Base-by-base conservation (phyloP, 2,113 vertebrate genomes). In the Elachura formosa region DNA sequence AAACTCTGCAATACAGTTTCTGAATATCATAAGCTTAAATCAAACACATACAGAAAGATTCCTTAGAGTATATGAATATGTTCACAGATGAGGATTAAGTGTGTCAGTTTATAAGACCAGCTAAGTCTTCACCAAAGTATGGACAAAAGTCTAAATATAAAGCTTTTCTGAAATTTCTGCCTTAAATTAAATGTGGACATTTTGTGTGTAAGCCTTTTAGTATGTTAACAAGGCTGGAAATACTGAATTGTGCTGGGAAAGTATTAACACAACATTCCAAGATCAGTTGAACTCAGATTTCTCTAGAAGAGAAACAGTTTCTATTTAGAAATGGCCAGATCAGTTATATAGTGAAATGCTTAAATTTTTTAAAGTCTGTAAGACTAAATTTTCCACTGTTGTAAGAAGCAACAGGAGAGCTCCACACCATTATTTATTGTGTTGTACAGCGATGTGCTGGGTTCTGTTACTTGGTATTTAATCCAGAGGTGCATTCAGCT, bases 401-500 rank as follows among this genome's bases (percentile, higher is more conserved):
- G n/a, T 71, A 52, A 74, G 63, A 92, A 88, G 33, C 15, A 46
- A 58, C 24, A 94, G 62, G 25, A 73, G 58, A 72, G 52, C 40
- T 78, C 71, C 21, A 45, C 26, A 11, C 28, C 28, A 10, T 79
- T 93, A 74, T 90, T 93, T 91, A 41, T 69, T 3, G 0, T 5
- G 0, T 77, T 86, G 72, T 88, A 80, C 46, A 63, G 52, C 55
- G 63, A 31, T 51, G 31, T 82, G 80, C 89, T 81, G 29, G 66
- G 25, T 84, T 88, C 71, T 94, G 40, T 64, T 84, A 62, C 43
- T 68, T 78, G 52, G 14, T 80, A 66, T 91, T 93, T 87, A 93
- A 77, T 73, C 61, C 72, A 91, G 87, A 93, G 89, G 24, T 80
- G 49, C 72, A 48, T 93, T 89, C 72, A 84, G 93, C 58, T 89